These are phyloP conservation scores for Drosophila lacteicornis DNA, from an alignment of 1,140 invertebrate species.

Conservation along the genomic window DNA sequence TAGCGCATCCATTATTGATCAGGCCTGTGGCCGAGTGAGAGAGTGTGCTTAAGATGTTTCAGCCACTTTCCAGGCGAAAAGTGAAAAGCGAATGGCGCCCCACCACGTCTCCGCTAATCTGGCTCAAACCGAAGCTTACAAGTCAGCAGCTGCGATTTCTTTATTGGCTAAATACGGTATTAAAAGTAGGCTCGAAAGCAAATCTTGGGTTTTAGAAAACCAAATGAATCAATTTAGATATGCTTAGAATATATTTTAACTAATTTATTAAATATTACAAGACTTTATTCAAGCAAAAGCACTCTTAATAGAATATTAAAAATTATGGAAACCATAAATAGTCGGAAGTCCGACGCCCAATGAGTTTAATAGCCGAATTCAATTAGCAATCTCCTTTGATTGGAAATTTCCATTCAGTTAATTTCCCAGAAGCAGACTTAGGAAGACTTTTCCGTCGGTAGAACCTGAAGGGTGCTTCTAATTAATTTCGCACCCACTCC, in stretches of 20 bases:
- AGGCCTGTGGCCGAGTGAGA: slow-evolving; percentile 20
- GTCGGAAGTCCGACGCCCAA: neutral
- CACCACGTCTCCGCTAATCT: slow-evolving; percentile 17
- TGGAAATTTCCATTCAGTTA: slow-evolving; percentile 9
- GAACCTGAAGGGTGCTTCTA: slow-evolving; percentile 44
- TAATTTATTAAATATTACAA: too few relatives aligned
- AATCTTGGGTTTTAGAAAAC: neutral
- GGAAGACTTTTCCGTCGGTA: neutral
- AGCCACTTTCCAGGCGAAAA: slow-evolving; percentile 16
- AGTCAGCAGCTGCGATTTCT: slow-evolving; percentile 19
- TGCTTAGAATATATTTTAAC: too few relatives aligned
- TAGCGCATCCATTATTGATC: slow-evolving; percentile 77
- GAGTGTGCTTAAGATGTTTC: slow-evolving; percentile 6
- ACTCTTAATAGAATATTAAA: neutral
- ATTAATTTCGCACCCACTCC: slow-evolving; percentile 72
- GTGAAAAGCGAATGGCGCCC: slow-evolving; percentile 11
- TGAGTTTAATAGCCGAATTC: neutral
- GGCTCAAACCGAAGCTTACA: slow-evolving; percentile 2
- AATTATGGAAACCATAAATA: slow-evolving; percentile 11
- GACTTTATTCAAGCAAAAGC: too few relatives aligned
- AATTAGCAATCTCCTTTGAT: slow-evolving; percentile 20
- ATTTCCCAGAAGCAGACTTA: slow-evolving; percentile 1
- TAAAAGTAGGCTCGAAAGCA: neutral
- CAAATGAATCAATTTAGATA: neutral
- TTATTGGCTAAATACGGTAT: neutral